A percentile compares a stretch with the other conserved stretches of the same genome.
These are phyloP conservation scores for Plumapathes pennacea DNA, from an alignment of 92 coral and sea anemone species.

Conservation along the genomic window DNA sequence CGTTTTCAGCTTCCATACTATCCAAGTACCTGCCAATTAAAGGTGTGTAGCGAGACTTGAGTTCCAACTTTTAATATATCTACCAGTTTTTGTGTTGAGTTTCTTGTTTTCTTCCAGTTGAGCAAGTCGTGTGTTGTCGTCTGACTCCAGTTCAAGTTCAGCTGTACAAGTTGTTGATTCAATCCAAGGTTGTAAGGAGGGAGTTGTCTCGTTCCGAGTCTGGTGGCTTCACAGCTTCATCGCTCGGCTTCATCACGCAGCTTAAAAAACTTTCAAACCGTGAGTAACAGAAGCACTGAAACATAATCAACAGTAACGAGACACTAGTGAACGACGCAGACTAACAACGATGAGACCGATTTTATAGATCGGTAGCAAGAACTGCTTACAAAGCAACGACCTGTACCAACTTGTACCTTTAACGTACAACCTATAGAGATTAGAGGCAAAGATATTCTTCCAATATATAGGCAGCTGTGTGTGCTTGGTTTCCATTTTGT, in stretches of 20 bases:
- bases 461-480: too few species aligned
- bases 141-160: conserved; percentile 77
- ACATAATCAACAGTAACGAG: too few species aligned
- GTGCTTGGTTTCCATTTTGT: too few species aligned
- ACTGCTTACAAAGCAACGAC: too few species aligned
- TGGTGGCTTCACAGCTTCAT: conserved; percentile 76
- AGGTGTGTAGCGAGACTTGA: conserved; percentile 38
- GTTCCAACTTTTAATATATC: not conserved
- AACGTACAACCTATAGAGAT: too few species aligned
- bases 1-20: conserved; percentile 65
- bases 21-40: conserved; percentile 85
- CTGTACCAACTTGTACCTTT: too few species aligned
- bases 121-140: conserved; percentile 91
- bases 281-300: conserved; percentile 66
- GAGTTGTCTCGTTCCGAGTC: conserved; percentile 60
- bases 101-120: conserved; percentile 44
- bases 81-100: not conserved
- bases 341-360: too few species aligned
- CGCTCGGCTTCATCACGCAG: conserved; percentile 92
- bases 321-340: too few species aligned
- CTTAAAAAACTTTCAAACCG: conserved; percentile 93
- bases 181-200: conserved; percentile 70
- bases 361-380: too few species aligned
- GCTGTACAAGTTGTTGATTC: conserved; percentile 74
- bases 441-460: too few species aligned